Evolutionary conservation across 2,888 invertebrate genomes (phyloP).

Genomic region (Alitta virens): DNA sequence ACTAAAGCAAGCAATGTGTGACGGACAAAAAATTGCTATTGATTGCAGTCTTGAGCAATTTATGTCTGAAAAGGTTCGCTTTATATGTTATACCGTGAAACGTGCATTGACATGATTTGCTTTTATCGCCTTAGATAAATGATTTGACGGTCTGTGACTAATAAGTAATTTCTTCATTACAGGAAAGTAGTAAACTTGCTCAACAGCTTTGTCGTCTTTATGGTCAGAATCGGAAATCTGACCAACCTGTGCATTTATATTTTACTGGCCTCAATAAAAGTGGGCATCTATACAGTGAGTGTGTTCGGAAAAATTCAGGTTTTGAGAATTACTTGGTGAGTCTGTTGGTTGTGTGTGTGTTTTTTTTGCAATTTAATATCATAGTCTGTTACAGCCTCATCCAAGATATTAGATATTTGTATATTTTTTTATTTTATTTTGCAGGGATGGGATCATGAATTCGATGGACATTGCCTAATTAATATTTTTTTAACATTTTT

Average conservation of each 20-base stretch:
- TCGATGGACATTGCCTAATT: not conserved
- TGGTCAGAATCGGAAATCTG: slow-evolving; percentile 45
- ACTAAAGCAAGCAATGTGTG: too few relatives aligned
- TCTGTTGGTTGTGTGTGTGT: too few relatives aligned
- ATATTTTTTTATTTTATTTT: not conserved
- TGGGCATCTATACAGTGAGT: slow-evolving; percentile 42
- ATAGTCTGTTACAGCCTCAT: too few relatives aligned
- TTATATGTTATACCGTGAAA: too few relatives aligned
- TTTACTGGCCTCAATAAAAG: slow-evolving; percentile 42
- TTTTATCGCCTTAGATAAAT: too few relatives aligned
- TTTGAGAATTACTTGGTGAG: slow-evolving; percentile 45
- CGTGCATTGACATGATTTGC: too few relatives aligned
- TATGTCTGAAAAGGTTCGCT: slow-evolving; percentile 28
- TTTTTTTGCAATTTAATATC: too few relatives aligned
- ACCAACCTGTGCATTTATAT: slow-evolving; percentile 45
- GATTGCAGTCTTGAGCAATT: slow-evolving; percentile 35
- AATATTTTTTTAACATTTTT: not conserved
- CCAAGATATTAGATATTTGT: not conserved
- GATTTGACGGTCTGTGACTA: too few relatives aligned
- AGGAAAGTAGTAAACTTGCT: slow-evolving; percentile 48
- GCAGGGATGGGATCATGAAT: not conserved
- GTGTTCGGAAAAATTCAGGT: slow-evolving; percentile 48
- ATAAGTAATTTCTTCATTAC: too few relatives aligned
- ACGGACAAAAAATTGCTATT: slow-evolving; percentile 28
- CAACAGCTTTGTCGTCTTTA: slow-evolving; percentile 51